Percentiles rank a stretch among this genome's conserved stretches.
Evolutionary conservation across 2,797 vertebrate genomes (phyloP).

Genomic region (Heteromormyrus szaboi): DNA sequence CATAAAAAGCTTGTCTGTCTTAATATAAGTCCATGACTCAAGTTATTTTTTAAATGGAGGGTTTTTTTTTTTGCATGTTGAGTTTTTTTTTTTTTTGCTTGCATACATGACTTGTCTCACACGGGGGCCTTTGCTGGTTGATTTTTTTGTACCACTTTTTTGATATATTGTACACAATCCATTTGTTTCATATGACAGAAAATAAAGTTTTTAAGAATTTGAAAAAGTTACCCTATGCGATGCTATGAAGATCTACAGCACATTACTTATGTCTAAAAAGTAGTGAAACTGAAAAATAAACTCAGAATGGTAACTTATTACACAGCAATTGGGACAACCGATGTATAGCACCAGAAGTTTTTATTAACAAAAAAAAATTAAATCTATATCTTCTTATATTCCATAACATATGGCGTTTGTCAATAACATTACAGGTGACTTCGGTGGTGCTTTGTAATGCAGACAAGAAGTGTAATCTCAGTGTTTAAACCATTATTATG

Average conservation of each 20-base stretch:
- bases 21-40: background rate
- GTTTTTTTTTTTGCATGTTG: conserved; percentile 6
- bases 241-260: background rate
- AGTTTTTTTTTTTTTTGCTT: conserved; percentile 17
- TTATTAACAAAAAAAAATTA: background rate
- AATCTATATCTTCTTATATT: background rate
- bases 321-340: background rate
- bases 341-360: background rate
- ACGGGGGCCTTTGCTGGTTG: background rate
- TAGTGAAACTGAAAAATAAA: background rate
- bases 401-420: background rate
- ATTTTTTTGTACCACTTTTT: conserved; percentile 16
- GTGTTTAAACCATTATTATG: background rate
- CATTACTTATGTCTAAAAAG: background rate
- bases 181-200: background rate
- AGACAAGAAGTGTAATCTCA: background rate
- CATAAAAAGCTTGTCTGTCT: background rate
- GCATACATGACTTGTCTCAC: conserved; percentile 28
- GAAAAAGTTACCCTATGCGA: background rate
- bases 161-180: conserved; percentile 7
- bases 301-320: background rate
- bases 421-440: background rate
- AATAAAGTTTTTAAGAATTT: conserved; percentile 6
- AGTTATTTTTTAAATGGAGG: background rate
- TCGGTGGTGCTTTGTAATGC: background rate